Evolutionary conservation across 2,113 vertebrate species (phyloP).

Genomic region (Origma solitaria): DNA sequence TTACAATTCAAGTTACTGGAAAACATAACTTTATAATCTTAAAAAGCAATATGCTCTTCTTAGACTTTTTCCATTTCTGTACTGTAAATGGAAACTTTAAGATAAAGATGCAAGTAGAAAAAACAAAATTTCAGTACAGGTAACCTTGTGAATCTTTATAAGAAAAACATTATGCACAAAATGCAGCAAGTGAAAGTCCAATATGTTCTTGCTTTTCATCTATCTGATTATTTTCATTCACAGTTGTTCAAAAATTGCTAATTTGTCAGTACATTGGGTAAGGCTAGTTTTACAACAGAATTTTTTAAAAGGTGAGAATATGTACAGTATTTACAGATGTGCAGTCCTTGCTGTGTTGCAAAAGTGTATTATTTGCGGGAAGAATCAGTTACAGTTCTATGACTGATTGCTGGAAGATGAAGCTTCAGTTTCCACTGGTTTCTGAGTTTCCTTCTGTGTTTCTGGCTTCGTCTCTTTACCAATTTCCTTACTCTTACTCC

Average conservation of each 20-base stretch:
- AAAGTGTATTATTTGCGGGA: not conserved
- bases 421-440: slow-evolving; percentile 59
- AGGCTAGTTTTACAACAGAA: slow-evolving; percentile 38
- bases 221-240: slow-evolving; percentile 42
- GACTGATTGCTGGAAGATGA: slow-evolving; percentile 50
- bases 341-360: not conserved
- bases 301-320: slow-evolving; percentile 1
- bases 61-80: slow-evolving; percentile 67
- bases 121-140: slow-evolving; percentile 58
- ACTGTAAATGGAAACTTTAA: slow-evolving; percentile 73
- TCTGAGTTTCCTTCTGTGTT: slow-evolving; percentile 71
- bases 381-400: not conserved
- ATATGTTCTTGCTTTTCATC: slow-evolving; percentile 4
- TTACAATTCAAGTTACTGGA: slow-evolving; percentile 70
- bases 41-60: slow-evolving; percentile 79
- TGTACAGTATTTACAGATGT: slow-evolving; percentile 53
- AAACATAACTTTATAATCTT: slow-evolving; percentile 73
- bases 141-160: slow-evolving; percentile 64
- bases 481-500: slow-evolving; percentile 75
- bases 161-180: slow-evolving; percentile 75
- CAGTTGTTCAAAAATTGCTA: slow-evolving; percentile 50
- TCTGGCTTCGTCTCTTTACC: slow-evolving; percentile 79
- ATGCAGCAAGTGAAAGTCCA: slow-evolving; percentile 65
- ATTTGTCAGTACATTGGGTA: not conserved
- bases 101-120: slow-evolving; percentile 61